Conservation (phyloP, 2,797 vertebrate genomes). For the Catharus ustulatus region DNA sequence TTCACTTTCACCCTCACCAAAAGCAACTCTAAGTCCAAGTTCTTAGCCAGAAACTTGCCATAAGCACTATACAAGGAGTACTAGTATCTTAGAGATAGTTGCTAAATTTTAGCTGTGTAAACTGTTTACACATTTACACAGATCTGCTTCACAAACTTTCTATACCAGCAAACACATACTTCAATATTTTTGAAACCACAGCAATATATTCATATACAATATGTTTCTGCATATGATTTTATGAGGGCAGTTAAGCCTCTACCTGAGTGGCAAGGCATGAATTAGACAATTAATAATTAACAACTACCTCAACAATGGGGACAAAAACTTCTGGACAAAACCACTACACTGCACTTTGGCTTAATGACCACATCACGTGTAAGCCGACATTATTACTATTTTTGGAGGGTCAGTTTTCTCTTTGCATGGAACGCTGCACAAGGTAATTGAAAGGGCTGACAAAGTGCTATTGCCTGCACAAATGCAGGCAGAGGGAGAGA, state of each 20-base stretch:
- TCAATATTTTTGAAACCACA: neutral
- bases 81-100: neutral
- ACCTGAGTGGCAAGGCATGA: neutral
- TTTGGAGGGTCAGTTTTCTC: neutral
- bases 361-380: neutral
- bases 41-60: neutral
- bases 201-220: neutral
- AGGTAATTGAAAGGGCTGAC: neutral
- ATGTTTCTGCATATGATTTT: neutral
- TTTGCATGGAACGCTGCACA: fast-evolving
- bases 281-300: neutral
- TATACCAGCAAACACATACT: neutral
- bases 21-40: neutral
- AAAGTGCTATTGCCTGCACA: neutral
- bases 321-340: neutral
- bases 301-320: neutral
- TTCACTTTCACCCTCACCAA: neutral
- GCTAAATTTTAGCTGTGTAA: neutral
- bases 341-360: neutral
- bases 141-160: neutral
- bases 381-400: neutral
- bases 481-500: neutral
- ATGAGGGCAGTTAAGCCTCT: neutral
- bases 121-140: neutral
- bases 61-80: neutral